These are phyloP conservation scores for Gastracanthus pulcherrimus DNA, from an alignment of 2,888 invertebrate species.

Conservation along the genomic window DNA sequence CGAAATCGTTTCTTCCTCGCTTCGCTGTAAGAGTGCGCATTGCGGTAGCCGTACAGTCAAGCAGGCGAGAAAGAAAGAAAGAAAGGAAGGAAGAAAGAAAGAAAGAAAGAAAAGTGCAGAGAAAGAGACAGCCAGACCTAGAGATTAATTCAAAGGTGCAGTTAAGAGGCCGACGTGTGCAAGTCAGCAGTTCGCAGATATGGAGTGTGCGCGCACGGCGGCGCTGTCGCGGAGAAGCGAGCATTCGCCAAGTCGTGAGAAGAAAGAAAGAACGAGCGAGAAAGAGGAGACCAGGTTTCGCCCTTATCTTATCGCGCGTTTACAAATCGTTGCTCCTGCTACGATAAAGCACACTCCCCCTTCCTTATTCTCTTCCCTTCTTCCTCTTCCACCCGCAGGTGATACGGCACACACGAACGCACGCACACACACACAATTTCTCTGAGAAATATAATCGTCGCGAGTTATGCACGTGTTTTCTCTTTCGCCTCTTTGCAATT, in stretches of 20 bases:
- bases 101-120: neutral
- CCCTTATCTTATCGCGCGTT: conserved; percentile 63
- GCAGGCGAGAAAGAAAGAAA: neutral
- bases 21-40: neutral
- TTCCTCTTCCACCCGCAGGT: neutral
- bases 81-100: neutral
- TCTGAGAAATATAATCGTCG: conserved; percentile 7
- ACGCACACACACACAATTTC: neutral
- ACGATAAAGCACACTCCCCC: conserved; percentile 54
- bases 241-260: conserved; percentile 25
- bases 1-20: too few relatives aligned
- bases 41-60: conserved; percentile 6
- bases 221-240: conserved; percentile 23
- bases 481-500: neutral
- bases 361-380: neutral
- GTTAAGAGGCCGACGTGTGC: conserved; percentile 24
- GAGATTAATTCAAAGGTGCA: conserved; percentile 44
- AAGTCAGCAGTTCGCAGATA: conserved; percentile 38
- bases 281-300: conserved; percentile 8
- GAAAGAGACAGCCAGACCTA: too few relatives aligned
- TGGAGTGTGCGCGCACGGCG: neutral
- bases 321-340: conserved; percentile 60
- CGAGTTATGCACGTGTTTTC: neutral
- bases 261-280: conserved; percentile 18
- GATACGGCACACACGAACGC: neutral